Evolutionary conservation across 2,113 vertebrate species (phyloP).

Genomic region (Nasalis larvatus): DNA sequence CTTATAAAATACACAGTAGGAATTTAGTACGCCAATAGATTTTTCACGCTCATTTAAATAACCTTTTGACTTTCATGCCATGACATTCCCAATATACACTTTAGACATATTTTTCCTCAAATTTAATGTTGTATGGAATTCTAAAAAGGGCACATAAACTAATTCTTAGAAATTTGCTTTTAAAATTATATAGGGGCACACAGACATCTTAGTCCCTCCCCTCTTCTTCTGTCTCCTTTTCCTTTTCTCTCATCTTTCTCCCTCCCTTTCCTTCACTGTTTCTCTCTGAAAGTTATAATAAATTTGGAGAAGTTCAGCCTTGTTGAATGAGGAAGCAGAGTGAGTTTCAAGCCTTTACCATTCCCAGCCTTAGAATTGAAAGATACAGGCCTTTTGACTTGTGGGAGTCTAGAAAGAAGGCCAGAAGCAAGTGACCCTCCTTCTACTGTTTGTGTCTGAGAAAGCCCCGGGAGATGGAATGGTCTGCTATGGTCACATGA

Average conservation of each 20-base stretch:
- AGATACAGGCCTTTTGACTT: not conserved
- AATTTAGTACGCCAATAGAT: not conserved
- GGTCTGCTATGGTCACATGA: not conserved
- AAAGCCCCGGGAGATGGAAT: not conserved
- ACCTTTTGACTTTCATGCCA: not conserved
- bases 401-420: not conserved
- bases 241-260: not conserved
- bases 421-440: not conserved
- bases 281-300: not conserved
- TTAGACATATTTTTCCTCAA: not conserved
- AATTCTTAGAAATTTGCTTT: constrained; percentile 12
- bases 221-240: not conserved
- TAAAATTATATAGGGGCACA: not conserved
- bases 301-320: not conserved
- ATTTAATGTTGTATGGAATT: not conserved
- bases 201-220: not conserved
- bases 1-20: constrained; percentile 26
- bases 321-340: not conserved
- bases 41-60: constrained; percentile 8
- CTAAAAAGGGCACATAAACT: not conserved
- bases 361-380: not conserved
- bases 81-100: not conserved
- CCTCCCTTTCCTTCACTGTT: not conserved
- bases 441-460: not conserved
- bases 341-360: not conserved